Base-by-base conservation (phyloP, 2,888 invertebrate species). In the Tethea ocularis region DNA sequence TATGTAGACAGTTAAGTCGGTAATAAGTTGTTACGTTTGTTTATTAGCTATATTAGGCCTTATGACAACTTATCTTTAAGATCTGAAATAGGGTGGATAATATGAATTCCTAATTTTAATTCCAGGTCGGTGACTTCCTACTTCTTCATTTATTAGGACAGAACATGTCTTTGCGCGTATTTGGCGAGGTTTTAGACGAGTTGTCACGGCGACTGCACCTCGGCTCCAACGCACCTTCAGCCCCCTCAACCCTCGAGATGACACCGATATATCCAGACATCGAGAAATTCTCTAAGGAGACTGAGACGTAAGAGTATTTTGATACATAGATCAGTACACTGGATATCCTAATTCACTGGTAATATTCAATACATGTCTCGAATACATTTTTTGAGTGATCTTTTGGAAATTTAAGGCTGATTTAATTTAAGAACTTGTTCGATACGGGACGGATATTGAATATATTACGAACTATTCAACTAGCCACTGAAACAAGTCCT, bases 191-290 rank as follows among this genome's bases (percentile, higher is more conserved):
- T 66, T 80, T 97, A 75, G 96, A 97, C 69, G 97, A 97, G 77
- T 87, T 97, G n/a, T 95, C 96, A 54, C 94, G 95, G 63, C 94
- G 95, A 65, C 87, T 96, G 58, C 96, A 95, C 73, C 93, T 95
- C 67, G 95, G 95, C 56, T 96, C 96, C 73, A 96, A 96, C 81
- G 95, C 96, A 62, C 97, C 97, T 0, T 97, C 97, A 0, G 97
- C 97, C 2, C 97, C 97, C 0, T 97, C 97, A 58, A 97, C 97
- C 20, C 89, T 97, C 68, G 97, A 97, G 90, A 96, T 97, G 96
- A 96, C 96, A 60, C 96, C 97, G 6, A 97, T 97, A 63, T 97
- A 97, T 86, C 97, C 97, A 24, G 95, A 95, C 82, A 95, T 96
- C 63, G 96, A 96, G 71, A 96, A 96, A 82, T 96, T 94, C 86